phyloP scores from a whole-genome alignment of 2,888 invertebrate genomes.

The Heliconius sara region DNA sequence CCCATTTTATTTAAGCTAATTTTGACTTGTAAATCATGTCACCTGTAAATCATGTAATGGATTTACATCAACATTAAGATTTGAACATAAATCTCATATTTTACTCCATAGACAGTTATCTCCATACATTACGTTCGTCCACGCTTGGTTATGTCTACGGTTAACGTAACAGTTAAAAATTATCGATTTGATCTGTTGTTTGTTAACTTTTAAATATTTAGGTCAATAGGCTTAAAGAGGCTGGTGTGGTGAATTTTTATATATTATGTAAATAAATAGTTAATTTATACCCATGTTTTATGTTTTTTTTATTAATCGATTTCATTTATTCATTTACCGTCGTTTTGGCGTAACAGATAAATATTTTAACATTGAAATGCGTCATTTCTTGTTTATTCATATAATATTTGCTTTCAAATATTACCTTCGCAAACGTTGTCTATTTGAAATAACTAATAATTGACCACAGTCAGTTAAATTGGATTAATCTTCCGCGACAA shows the following conservation, averaged over 20 bases:
- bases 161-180: slow-evolving; percentile 44
- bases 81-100: slow-evolving; percentile 4
- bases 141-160: slow-evolving; percentile 30
- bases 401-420: background rate
- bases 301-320: background rate
- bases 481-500: too few species aligned
- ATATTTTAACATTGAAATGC: background rate
- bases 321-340: background rate
- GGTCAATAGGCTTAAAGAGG: slow-evolving; percentile 14
- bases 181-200: slow-evolving; percentile 38
- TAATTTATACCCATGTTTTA: background rate
- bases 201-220: slow-evolving; percentile 27
- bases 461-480: too few species aligned
- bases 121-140: slow-evolving; percentile 3
- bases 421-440: too few species aligned
- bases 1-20: background rate
- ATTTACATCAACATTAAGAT: background rate
- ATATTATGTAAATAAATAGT: background rate
- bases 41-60: too few species aligned
- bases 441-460: too few species aligned
- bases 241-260: background rate
- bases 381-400: background rate
- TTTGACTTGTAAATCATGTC: background rate
- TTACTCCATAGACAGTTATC: slow-evolving; percentile 5
- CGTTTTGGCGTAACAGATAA: background rate